These are phyloP conservation scores for honey bee (Apis mellifera) DNA, from an alignment of 1,140 invertebrate genomes.

Conservation along the genomic window Amel_HAv3.1 CM009943.2:9183001-9183500, in stretches of 20 bases:
- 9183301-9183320: slow-evolving; percentile 1
- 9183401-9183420: no score
- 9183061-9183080: slow-evolving; percentile 22
- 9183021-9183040: neutral
- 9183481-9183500: no score
- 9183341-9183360: no score
- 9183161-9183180: slow-evolving; percentile 27
- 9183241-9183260: neutral
- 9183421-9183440: no score
- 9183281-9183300: slow-evolving; percentile 11
- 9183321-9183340: neutral
- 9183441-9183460: no score
- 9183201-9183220: slow-evolving; percentile 36
- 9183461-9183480: no score
- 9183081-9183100: slow-evolving; percentile 72
- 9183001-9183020: slow-evolving; percentile 6
- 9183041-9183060: neutral
- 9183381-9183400: no score
- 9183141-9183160: slow-evolving; percentile 55
- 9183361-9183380: no score
- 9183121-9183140: slow-evolving; percentile 57
- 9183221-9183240: neutral
- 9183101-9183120: slow-evolving; percentile 64
- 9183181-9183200: slow-evolving; percentile 39
- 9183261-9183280: neutral